A percentile compares a stretch with the other conserved stretches of the same genome.
Evolutionary conservation across 2,888 invertebrate species (phyloP).

Genomic region (Rugalucina vietnamica): DNA sequence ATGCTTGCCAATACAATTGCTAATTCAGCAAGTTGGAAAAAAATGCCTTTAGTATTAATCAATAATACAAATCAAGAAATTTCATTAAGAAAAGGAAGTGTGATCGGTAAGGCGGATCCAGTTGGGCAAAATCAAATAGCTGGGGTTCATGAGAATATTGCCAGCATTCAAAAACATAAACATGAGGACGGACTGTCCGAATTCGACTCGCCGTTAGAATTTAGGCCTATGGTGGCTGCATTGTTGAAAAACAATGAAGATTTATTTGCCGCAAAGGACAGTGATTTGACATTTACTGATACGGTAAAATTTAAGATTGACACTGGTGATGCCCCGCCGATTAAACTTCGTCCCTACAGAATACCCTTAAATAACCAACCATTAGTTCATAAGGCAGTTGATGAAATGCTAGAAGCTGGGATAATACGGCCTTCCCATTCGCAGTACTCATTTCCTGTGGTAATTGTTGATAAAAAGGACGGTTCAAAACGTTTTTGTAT

Average conservation of each 20-base stretch:
- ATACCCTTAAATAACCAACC: too few species aligned
- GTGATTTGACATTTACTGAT: background rate
- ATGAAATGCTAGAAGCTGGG: too few species aligned
- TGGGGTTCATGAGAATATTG: background rate
- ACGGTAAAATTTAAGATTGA: background rate
- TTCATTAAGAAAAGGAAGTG: background rate
- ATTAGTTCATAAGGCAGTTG: too few species aligned
- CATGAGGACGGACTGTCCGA: background rate
- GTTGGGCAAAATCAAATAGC: background rate
- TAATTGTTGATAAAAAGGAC: slow-evolving; percentile 20
- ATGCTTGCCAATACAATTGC: background rate
- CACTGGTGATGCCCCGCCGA: background rate
- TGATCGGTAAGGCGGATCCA: background rate
- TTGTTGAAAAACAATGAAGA: too few species aligned
- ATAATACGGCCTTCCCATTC: background rate
- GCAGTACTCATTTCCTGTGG: background rate
- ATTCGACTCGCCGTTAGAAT: slow-evolving; percentile 4
- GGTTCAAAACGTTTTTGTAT: slow-evolving; percentile 34
- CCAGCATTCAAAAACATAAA: background rate
- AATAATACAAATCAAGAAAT: background rate
- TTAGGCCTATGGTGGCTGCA: too few species aligned
- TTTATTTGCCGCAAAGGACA: background rate
- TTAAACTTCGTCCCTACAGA: background rate
- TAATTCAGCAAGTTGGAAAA: background rate
- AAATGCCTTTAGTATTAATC: background rate